These are phyloP conservation scores for Pseudomyrmex gracilis DNA, from an alignment of 1,140 invertebrate species.

Conservation along the genomic window DNA sequence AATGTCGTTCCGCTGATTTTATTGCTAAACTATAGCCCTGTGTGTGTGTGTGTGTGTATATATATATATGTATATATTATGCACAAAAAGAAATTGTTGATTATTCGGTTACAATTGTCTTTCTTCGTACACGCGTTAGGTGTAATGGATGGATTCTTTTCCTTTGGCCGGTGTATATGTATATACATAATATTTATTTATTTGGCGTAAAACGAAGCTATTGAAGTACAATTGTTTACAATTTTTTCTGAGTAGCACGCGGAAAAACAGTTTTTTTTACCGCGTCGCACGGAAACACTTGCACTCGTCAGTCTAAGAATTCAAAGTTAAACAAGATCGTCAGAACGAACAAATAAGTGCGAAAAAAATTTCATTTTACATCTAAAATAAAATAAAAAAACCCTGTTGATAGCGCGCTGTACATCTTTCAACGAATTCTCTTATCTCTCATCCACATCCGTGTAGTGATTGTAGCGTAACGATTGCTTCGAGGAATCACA, in stretches of 20 bases:
- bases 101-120: slow-evolving; percentile 10
- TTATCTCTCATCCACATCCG: background rate
- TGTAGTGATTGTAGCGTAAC: background rate
- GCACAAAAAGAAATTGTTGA: slow-evolving; percentile 34
- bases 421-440: background rate
- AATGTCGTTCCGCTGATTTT: background rate
- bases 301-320: background rate
- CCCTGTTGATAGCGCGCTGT: slow-evolving; percentile 11
- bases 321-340: background rate
- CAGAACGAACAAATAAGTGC: background rate
- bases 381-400: slow-evolving; percentile 35
- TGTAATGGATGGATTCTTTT: slow-evolving; percentile 49
- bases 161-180: slow-evolving; percentile 25
- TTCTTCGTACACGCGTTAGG: background rate
- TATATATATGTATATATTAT: background rate
- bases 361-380: slow-evolving; percentile 18
- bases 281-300: background rate
- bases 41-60: background rate
- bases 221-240: background rate
- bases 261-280: background rate
- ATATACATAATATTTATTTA: no score
- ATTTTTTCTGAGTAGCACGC: background rate
- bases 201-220: slow-evolving; percentile 46
- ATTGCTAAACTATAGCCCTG: background rate
- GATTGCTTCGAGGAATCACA: slow-evolving; percentile 15